Percentiles rank a stretch among this genome's conserved stretches.
These are phyloP conservation scores for Rhagologus leucostigma DNA, from an alignment of 2,113 vertebrate genomes.

Conservation along the genomic window DNA sequence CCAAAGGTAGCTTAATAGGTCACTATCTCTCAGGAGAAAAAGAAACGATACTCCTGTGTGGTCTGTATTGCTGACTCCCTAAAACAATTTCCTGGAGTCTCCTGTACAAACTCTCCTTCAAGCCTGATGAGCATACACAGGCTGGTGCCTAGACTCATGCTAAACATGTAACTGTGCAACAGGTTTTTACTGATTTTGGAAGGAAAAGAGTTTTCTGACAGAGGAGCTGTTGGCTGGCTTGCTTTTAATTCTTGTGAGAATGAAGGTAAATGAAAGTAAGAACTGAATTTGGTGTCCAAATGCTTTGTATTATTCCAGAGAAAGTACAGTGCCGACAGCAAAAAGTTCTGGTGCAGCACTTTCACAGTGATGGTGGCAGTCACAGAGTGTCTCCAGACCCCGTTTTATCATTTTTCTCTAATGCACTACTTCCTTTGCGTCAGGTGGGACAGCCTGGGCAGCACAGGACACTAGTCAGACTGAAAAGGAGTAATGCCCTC, in stretches of 20 bases:
- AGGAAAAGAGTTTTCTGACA: background rate
- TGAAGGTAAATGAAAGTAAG: background rate
- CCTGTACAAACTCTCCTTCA: background rate
- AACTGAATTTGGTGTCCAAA: background rate
- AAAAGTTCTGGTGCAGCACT: too few species aligned
- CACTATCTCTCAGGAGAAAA: background rate
- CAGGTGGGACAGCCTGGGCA: background rate
- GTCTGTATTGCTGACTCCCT: background rate
- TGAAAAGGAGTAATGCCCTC: background rate
- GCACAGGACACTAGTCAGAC: background rate
- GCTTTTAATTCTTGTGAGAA: background rate
- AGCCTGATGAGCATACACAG: background rate
- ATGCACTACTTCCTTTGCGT: rapidly evolving
- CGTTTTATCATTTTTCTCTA: background rate
- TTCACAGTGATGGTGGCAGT: rapidly evolving
- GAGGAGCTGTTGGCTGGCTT: background rate
- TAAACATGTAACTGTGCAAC: background rate
- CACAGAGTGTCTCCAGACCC: background rate
- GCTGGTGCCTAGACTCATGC: background rate
- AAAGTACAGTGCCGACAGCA: background rate
- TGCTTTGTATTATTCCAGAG: background rate
- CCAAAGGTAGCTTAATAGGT: background rate
- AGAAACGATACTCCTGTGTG: background rate
- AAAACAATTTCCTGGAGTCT: background rate
- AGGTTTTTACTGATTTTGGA: background rate